Evolutionary conservation across 2,888 invertebrate species (phyloP).

Genomic region (Ennomos quercinarius): DNA sequence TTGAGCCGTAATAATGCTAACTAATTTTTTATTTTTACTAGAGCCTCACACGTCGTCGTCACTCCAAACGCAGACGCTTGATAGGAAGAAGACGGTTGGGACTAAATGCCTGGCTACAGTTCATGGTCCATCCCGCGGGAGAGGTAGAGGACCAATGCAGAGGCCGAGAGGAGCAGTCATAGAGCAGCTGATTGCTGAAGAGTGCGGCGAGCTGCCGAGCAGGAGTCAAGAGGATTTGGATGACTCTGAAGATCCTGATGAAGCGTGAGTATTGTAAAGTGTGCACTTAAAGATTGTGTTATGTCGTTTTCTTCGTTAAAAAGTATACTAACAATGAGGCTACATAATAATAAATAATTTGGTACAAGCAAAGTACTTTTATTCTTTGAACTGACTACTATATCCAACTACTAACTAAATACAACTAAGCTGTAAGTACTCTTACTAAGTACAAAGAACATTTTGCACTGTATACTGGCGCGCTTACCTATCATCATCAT

Average conservation of each 20-base stretch:
- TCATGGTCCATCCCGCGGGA: constrained; percentile 66
- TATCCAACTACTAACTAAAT: no score
- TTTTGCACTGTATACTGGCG: no score
- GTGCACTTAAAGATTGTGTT: no score
- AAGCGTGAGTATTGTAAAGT: constrained; percentile 60
- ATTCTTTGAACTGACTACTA: no score
- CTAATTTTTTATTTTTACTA: constrained; percentile 43
- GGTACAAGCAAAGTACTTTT: no score
- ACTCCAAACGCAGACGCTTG: constrained; percentile 78
- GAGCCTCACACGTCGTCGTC: constrained; percentile 81
- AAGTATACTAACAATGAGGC: no score
- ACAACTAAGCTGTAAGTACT: no score
- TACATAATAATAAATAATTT: no score
- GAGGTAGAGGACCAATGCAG: constrained; percentile 65
- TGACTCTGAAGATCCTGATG: constrained; percentile 87
- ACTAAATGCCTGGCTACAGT: constrained; percentile 77
- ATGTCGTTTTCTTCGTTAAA: no score
- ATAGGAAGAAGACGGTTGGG: constrained; percentile 66
- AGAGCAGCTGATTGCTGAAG: constrained; percentile 78
- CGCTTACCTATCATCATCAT: no score
- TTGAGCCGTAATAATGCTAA: not conserved
- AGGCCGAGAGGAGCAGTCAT: constrained; percentile 73
- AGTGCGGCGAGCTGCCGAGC: constrained; percentile 74
- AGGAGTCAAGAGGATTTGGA: constrained; percentile 85
- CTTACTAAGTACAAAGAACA: no score